These are phyloP conservation scores for Ptychochromis oligacanthus DNA, from an alignment of 2,113 vertebrate genomes.

Conservation along the genomic window DNA sequence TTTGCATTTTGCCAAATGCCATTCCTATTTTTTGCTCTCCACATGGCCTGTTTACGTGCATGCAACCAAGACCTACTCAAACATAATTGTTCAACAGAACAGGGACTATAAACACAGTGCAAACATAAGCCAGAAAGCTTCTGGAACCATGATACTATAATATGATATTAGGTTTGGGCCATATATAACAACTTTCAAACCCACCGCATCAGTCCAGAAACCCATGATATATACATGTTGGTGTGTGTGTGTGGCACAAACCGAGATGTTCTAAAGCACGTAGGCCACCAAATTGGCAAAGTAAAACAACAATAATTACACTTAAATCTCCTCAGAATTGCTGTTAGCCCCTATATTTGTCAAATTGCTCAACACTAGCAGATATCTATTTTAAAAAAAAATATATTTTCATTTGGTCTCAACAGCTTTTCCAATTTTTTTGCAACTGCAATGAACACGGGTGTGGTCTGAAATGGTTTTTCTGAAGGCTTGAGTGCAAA, in stretches of 20 bases:
- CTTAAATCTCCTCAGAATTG: neutral
- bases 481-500: neutral
- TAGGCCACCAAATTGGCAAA: neutral
- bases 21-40: no score
- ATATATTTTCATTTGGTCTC: neutral
- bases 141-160: neutral
- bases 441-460: neutral
- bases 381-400: neutral
- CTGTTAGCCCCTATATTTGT: neutral
- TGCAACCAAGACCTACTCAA: neutral
- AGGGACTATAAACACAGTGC: neutral
- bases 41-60: no score
- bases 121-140: neutral
- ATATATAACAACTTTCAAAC: neutral
- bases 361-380: neutral
- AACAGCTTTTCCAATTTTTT: neutral
- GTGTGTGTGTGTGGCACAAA: no score
- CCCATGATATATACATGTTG: no score
- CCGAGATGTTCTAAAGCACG: neutral
- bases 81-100: neutral
- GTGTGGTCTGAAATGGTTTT: neutral
- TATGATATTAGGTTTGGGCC: neutral
- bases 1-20: no score
- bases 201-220: neutral
- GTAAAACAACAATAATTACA: neutral